These are phyloP conservation scores for Thamnaconus septentrionalis DNA, from an alignment of 2,113 vertebrate genomes.

Conservation along the genomic window DNA sequence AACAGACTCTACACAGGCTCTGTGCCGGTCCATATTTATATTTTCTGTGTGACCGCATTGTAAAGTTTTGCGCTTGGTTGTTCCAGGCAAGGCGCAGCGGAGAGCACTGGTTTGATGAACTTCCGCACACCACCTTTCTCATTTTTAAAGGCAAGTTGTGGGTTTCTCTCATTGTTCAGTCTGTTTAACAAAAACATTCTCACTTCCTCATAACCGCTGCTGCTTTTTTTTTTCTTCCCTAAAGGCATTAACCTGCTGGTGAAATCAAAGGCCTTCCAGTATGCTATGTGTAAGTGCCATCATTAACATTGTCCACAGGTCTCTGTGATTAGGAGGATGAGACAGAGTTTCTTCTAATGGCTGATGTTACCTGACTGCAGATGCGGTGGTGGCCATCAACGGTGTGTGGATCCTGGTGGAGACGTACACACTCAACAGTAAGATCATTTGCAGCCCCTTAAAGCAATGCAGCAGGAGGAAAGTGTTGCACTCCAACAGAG, in stretches of 20 bases:
- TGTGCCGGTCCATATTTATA: background rate
- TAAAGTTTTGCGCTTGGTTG: slow-evolving; percentile 25
- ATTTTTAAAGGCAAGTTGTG: slow-evolving; percentile 88
- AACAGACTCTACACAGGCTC: slow-evolving; percentile 16
- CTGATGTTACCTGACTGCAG: slow-evolving; percentile 63
- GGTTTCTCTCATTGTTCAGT: background rate
- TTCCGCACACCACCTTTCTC: slow-evolving; percentile 91
- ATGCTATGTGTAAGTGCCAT: slow-evolving; percentile 91
- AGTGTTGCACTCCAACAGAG: background rate
- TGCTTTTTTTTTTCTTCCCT: background rate
- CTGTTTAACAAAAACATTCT: background rate
- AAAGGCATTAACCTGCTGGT: slow-evolving; percentile 94
- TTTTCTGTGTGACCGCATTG: background rate
- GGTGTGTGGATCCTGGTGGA: slow-evolving; percentile 97
- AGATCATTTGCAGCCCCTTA: slow-evolving; percentile 20
- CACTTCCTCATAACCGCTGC: background rate
- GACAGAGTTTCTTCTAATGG: background rate
- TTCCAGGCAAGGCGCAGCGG: slow-evolving; percentile 84
- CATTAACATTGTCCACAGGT: background rate
- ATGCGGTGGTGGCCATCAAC: slow-evolving; percentile 91
- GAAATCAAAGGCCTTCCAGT: slow-evolving; percentile 92
- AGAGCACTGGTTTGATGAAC: slow-evolving; percentile 97
- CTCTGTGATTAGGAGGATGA: background rate
- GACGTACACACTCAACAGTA: slow-evolving; percentile 90
- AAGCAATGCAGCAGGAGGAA: background rate